phyloP scores from a whole-genome alignment of 2,113 vertebrate species.

The Maylandia zebra region DNA sequence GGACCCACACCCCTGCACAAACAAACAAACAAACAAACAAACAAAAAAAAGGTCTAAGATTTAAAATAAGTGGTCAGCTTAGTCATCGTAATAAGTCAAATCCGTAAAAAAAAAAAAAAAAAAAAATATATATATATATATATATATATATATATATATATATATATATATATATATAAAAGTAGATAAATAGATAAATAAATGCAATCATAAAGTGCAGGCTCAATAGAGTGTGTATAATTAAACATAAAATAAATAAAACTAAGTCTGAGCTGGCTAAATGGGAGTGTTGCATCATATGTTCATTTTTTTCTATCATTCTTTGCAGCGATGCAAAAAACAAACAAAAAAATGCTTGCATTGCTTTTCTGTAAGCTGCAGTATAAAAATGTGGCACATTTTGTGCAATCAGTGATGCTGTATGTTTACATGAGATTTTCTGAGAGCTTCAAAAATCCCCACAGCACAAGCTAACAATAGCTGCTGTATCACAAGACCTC shows the following conservation, averaged over 20 bases:
- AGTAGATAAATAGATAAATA: background rate
- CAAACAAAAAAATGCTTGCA: background rate
- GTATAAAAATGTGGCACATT: background rate
- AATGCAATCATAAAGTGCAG: background rate
- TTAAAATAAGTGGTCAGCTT: background rate
- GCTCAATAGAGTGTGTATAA: background rate
- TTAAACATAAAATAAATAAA: background rate
- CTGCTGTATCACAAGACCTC: constrained; percentile 28
- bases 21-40: background rate
- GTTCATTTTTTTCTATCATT: background rate
- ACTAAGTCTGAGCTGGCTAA: background rate
- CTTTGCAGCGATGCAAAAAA: background rate
- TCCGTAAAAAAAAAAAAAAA: accelerated
- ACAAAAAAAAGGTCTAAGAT: background rate
- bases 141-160: no score
- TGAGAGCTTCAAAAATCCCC: background rate
- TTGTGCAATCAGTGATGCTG: background rate
- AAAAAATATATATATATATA: no score
- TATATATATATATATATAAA: no score
- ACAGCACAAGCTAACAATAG: constrained; percentile 32
- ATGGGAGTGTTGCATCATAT: background rate
- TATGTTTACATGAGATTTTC: background rate
- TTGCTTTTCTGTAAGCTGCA: background rate
- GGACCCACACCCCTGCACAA: background rate
- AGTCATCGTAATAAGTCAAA: background rate